Evolutionary conservation across 1,140 invertebrate genomes (phyloP).

Genomic region (Drosophila guanche): DNA sequence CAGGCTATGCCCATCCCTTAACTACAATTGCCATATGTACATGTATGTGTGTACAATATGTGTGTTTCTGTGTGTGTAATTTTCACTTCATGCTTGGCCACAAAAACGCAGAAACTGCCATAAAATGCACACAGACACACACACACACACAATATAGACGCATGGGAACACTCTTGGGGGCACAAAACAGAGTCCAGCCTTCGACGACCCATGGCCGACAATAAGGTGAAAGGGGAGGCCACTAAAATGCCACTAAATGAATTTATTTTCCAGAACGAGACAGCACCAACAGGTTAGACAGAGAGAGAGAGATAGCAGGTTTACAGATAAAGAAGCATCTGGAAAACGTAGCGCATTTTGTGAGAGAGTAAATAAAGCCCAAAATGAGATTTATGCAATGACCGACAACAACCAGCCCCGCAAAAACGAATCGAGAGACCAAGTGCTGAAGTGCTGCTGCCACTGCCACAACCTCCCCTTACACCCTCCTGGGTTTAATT

Average conservation of each 20-base stretch:
- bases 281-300: too few species aligned
- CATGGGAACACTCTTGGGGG: slow-evolving; percentile 8
- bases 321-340: slow-evolving; percentile 14
- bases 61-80: slow-evolving; percentile 64
- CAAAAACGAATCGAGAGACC: slow-evolving; percentile 57
- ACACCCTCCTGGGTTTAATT: neutral
- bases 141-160: slow-evolving; percentile 16
- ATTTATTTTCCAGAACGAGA: slow-evolving; percentile 70
- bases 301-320: neutral
- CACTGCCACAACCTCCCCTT: neutral
- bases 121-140: slow-evolving; percentile 70
- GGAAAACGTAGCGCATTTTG: slow-evolving; percentile 68
- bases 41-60: slow-evolving; percentile 59
- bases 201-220: slow-evolving; percentile 48
- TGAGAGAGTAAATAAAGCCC: slow-evolving; percentile 75
- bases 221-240: slow-evolving; percentile 77
- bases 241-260: slow-evolving; percentile 82
- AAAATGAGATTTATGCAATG: slow-evolving; percentile 82
- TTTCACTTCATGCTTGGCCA: slow-evolving; percentile 79
- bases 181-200: slow-evolving; percentile 36
- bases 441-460: slow-evolving; percentile 73
- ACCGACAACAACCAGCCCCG: slow-evolving; percentile 60
- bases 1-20: slow-evolving; percentile 2
- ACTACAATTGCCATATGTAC: slow-evolving; percentile 67
- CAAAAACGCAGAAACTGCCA: slow-evolving; percentile 80